Conservation (phyloP, 2,797 vertebrate species). For the Anisognathus igniventris region DNA sequence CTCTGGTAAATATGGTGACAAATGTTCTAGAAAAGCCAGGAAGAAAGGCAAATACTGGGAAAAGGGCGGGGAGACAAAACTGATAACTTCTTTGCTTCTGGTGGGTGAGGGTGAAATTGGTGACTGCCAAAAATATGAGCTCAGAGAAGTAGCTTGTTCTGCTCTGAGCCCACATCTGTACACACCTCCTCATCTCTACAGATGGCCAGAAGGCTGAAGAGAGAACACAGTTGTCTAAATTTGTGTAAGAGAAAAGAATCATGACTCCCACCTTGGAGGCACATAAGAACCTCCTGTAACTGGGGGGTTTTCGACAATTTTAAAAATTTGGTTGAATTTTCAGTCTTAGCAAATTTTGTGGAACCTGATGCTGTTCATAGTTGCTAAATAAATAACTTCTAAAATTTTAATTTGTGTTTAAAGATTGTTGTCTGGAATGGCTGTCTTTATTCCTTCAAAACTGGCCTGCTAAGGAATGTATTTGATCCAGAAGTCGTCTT, state of each 20-base stretch:
- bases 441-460: background rate
- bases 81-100: conserved; percentile 38
- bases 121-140: conserved; percentile 61
- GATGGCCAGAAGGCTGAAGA: conserved; percentile 64
- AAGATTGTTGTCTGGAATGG: background rate
- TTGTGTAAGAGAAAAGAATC: conserved; percentile 59
- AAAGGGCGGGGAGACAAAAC: background rate
- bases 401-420: background rate
- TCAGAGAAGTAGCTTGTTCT: conserved; percentile 45
- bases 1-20: background rate
- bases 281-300: conserved; percentile 26
- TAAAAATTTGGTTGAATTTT: background rate
- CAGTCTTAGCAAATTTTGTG: background rate
- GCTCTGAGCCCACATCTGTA: conserved; percentile 63
- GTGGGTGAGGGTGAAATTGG: conserved; percentile 62
- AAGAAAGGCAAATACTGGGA: conserved; percentile 10
- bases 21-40: conserved; percentile 36
- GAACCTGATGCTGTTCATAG: background rate
- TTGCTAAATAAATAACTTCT: background rate
- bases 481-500: background rate
- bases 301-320: background rate
- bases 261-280: conserved; percentile 54
- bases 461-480: background rate
- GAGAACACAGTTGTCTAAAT: conserved; percentile 65
- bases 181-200: conserved; percentile 64